Percentiles rank a stretch among this genome's conserved stretches.
phyloP scores from a whole-genome alignment of 2,113 vertebrate species.

The Pelusios castaneus region DNA sequence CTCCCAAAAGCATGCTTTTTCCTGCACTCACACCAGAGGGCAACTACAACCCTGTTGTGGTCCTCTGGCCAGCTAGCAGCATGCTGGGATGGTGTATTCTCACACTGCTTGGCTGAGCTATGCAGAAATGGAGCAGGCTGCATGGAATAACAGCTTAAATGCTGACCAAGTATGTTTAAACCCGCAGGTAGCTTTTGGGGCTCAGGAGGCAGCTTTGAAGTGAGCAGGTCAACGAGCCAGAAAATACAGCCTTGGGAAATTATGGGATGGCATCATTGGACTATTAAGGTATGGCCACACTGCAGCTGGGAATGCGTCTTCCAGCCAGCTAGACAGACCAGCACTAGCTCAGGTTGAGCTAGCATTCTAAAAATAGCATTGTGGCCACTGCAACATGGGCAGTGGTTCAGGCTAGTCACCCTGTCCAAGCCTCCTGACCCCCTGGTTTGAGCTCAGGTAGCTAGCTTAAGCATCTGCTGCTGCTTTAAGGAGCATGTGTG shows the following conservation, averaged over 20 bases:
- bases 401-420: neutral
- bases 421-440: neutral
- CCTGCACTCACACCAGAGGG: no score
- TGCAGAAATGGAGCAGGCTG: neutral
- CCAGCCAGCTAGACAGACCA: no score
- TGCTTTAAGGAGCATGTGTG: no score
- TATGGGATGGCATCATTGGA: neutral
- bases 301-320: neutral
- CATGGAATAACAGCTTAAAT: neutral
- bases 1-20: no score
- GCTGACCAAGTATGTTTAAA: neutral
- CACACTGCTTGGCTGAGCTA: no score
- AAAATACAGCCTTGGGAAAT: neutral
- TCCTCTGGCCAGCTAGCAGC: no score
- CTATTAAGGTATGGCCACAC: neutral
- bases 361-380: no score
- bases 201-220: neutral
- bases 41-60: no score
- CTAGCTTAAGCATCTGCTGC: neutral
- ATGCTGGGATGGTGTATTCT: no score
- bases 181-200: neutral
- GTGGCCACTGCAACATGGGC: no score
- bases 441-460: neutral
- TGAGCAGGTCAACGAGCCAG: neutral
- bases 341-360: no score